Evolutionary conservation across 2,888 invertebrate genomes (phyloP).

Genomic region (Ligdia adustata): DNA sequence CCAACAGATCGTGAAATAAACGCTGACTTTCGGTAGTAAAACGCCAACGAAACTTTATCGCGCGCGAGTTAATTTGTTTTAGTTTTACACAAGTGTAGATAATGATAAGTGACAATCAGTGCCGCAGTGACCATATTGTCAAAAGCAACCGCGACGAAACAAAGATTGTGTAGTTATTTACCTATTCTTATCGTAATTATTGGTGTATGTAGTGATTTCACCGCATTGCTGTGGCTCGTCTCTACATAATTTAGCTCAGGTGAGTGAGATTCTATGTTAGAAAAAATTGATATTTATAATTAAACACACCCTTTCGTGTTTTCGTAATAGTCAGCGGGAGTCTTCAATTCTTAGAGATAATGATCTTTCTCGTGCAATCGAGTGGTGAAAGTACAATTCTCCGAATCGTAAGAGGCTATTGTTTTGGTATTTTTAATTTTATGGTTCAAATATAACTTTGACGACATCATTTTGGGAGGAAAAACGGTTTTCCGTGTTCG

Average conservation of each 20-base stretch:
- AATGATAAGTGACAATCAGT: constrained; percentile 48
- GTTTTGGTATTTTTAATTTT: constrained; percentile 43
- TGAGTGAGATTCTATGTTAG: constrained; percentile 50
- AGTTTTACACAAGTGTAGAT: constrained; percentile 45
- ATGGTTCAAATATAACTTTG: constrained; percentile 34
- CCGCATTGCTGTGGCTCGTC: constrained; percentile 51
- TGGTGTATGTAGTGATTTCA: constrained; percentile 55
- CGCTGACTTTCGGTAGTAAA: constrained; percentile 35
- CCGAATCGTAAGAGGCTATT: constrained; percentile 42
- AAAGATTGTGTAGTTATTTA: constrained; percentile 57
- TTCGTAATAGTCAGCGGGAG: constrained; percentile 27
- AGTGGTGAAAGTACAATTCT: constrained; percentile 51
- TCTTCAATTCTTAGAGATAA: constrained; percentile 41
- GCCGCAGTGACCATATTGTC: constrained; percentile 58
- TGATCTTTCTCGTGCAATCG: constrained; percentile 35
- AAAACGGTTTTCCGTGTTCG: too few relatives aligned
- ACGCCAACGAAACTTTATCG: constrained; percentile 46
- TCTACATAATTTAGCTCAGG: constrained; percentile 53
- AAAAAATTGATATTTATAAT: constrained; percentile 28
- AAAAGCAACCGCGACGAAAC: constrained; percentile 44
- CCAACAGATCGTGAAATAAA: constrained; percentile 52
- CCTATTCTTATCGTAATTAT: constrained; percentile 58
- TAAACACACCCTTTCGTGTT: constrained; percentile 26
- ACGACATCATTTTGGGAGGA: constrained; percentile 18
- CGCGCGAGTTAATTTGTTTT: constrained; percentile 44